These are phyloP conservation scores for Icerya purchasi DNA, from an alignment of 2,888 invertebrate genomes.

Conservation along the genomic window DNA sequence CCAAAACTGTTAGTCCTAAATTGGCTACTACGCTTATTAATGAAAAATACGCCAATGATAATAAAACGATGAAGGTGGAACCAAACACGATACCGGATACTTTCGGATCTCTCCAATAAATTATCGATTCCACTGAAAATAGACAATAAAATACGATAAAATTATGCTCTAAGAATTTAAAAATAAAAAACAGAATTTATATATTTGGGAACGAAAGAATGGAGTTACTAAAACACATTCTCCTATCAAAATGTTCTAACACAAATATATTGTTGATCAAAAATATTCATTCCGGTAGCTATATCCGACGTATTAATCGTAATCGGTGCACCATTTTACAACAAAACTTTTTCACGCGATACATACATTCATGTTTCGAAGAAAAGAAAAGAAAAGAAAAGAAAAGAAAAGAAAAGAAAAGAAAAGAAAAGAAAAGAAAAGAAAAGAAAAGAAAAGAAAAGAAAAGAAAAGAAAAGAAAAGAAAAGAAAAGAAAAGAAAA, in stretches of 20 bases:
- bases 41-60: conserved; percentile 86
- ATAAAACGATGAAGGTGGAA: conserved; percentile 62
- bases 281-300: too few species aligned
- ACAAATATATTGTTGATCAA: too few species aligned
- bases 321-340: too few species aligned
- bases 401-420: conserved; percentile 5
- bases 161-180: background rate
- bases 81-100: conserved; percentile 87
- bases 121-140: conserved; percentile 71
- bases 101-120: conserved; percentile 94
- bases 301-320: too few species aligned
- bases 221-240: too few species aligned
- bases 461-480: too few species aligned
- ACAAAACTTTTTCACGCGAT: too few species aligned
- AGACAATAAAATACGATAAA: too few species aligned
- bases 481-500: too few species aligned
- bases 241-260: too few species aligned
- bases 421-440: background rate
- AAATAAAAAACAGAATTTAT: background rate
- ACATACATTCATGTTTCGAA: background rate
- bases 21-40: conserved; percentile 90
- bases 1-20: conserved; percentile 61
- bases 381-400: background rate
- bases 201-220: background rate
- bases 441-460: too few species aligned